A percentile compares a stretch with the other conserved stretches of the same genome.
Evolutionary conservation across 2,113 vertebrate species (phyloP).

Genomic region (Myotis brandtii): DNA sequence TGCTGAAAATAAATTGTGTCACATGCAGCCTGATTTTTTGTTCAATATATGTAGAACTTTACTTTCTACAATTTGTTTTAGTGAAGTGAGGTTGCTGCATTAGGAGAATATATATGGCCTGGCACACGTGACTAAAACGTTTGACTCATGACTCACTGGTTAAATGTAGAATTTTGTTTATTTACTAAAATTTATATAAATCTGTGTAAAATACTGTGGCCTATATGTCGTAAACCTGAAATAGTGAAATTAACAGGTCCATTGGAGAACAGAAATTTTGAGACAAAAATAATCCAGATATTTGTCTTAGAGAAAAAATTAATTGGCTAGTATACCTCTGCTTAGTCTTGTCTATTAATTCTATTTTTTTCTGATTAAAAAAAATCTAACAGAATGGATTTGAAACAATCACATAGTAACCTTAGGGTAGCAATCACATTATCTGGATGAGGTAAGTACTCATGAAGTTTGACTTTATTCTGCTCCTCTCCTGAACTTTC

Average conservation of each 20-base stretch:
- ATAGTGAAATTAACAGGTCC: neutral
- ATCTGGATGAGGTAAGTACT: neutral
- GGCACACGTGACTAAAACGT: no score
- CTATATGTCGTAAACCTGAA: neutral
- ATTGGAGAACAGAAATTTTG: neutral
- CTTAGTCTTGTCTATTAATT: neutral
- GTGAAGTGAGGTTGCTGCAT: neutral
- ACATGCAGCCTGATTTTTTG: neutral
- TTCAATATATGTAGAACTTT: neutral
- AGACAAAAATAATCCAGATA: neutral
- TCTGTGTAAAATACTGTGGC: neutral
- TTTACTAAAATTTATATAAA: neutral
- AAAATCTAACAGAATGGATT: neutral
- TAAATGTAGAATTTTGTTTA: neutral
- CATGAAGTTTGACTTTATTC: neutral
- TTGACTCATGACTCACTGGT: neutral
- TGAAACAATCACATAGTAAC: neutral
- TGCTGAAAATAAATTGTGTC: conserved; percentile 44
- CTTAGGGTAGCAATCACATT: neutral
- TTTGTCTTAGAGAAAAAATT: neutral
- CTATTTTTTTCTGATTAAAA: neutral
- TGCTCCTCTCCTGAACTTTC: neutral
- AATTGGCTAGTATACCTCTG: neutral
- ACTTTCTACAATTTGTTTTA: neutral
- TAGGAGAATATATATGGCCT: neutral